Conservation (phyloP, 2,888 invertebrate genomes). For the Machimus rusticus region DNA sequence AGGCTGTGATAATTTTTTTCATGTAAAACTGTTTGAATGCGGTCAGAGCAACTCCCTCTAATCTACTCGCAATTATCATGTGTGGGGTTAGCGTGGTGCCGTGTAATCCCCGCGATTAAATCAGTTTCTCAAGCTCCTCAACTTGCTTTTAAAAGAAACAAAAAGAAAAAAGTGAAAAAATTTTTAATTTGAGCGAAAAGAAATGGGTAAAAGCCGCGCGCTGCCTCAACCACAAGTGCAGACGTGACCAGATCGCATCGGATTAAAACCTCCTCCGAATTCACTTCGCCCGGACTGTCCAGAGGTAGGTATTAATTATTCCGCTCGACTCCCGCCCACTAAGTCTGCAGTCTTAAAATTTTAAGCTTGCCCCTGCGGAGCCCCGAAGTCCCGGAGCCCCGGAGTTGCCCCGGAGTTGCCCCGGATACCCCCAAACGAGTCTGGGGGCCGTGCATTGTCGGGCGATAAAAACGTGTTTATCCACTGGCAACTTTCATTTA, state of each 20-base stretch:
- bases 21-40: not conserved
- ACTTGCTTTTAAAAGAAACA: not conserved
- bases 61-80: not conserved
- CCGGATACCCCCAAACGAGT: not conserved
- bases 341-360: not conserved
- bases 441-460: not conserved
- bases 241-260: not conserved
- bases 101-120: not conserved
- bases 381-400: not conserved
- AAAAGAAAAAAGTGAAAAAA: no score
- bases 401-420: no score
- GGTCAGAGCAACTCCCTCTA: not conserved
- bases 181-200: not conserved
- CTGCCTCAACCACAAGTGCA: not conserved
- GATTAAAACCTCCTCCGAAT: not conserved
- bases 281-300: not conserved
- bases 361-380: not conserved
- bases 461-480: not conserved
- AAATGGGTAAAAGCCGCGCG: not conserved
- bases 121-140: not conserved
- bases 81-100: not conserved
- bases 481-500: not conserved
- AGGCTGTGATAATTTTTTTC: not conserved
- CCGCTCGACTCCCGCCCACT: not conserved
- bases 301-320: not conserved